A percentile compares a stretch with the other conserved stretches of the same genome.
These are phyloP conservation scores for Epizoanthus stellaris DNA, from an alignment of 92 coral and sea anemone genomes.

Conservation along the genomic window DNA sequence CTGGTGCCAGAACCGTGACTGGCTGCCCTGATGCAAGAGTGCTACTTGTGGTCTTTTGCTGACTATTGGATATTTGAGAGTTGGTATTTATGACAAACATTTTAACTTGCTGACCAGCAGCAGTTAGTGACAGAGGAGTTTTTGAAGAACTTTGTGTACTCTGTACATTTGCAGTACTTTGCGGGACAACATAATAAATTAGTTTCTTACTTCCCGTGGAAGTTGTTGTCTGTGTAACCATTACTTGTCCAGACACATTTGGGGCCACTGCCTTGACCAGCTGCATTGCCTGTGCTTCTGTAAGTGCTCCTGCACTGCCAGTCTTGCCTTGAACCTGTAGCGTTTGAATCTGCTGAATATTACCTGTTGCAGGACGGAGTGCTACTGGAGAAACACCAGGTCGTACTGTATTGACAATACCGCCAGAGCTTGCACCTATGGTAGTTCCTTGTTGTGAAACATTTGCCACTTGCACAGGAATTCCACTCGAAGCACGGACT, in stretches of 20 bases:
- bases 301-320: background rate
- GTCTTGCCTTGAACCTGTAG: conserved; percentile 10
- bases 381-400: conserved; percentile 20
- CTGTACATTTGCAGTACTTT: background rate
- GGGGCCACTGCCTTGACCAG: conserved; percentile 37
- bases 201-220: conserved; percentile 19
- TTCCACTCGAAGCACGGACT: background rate
- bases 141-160: conserved; percentile 13
- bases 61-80: conserved; percentile 9
- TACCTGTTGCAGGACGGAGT: background rate
- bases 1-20: background rate
- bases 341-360: background rate
- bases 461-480: conserved; percentile 3
- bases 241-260: conserved; percentile 30
- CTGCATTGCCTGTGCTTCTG: conserved; percentile 38
- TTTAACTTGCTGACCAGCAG: conserved; percentile 23
- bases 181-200: conserved; percentile 6
- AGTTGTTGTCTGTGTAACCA: conserved; percentile 18
- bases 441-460: background rate
- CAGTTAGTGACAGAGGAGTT: background rate
- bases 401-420: background rate
- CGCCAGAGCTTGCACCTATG: conserved; percentile 12
- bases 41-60: conserved; percentile 7
- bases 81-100: conserved; percentile 17
- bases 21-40: conserved; percentile 3